phyloP scores from a whole-genome alignment of 2,888 invertebrate genomes.

The Hofmannophila pseudospretella region DNA sequence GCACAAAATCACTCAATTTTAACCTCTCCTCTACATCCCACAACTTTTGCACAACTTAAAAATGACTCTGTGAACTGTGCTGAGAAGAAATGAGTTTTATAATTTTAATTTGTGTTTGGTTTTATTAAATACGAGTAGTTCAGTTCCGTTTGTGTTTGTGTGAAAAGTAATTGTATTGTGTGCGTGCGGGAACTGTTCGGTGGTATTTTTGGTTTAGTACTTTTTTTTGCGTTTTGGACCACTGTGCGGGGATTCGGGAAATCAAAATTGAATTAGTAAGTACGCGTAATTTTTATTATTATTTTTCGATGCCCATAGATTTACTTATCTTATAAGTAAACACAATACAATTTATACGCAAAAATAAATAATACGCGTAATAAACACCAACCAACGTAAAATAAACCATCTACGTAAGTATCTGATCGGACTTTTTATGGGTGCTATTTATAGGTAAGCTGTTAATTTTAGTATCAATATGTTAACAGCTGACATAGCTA shows the following conservation, averaged over 20 bases:
- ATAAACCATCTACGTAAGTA: no score
- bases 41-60: slow-evolving; percentile 46
- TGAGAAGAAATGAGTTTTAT: slow-evolving; percentile 6
- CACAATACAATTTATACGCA: no score
- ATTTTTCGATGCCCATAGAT: neutral
- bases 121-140: slow-evolving; percentile 37
- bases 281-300: slow-evolving; percentile 1
- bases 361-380: no score
- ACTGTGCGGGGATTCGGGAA: slow-evolving; percentile 30
- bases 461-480: no score
- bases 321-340: neutral
- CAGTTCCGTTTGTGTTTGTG: slow-evolving; percentile 51
- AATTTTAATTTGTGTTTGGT: slow-evolving; percentile 33
- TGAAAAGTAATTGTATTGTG: slow-evolving; percentile 55
- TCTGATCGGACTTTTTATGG: no score
- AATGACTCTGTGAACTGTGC: slow-evolving; percentile 16
- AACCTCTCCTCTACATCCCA: slow-evolving; percentile 42
- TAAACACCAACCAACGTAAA: no score
- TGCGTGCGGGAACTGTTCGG: slow-evolving; percentile 51
- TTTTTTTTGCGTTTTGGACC: slow-evolving; percentile 53
- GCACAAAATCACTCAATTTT: slow-evolving; percentile 35
- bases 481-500: no score
- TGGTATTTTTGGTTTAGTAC: slow-evolving; percentile 57
- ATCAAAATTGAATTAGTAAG: slow-evolving; percentile 8
- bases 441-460: no score